phyloP scores from a whole-genome alignment of 1,140 invertebrate genomes.

The Lepidurus apus region DNA sequence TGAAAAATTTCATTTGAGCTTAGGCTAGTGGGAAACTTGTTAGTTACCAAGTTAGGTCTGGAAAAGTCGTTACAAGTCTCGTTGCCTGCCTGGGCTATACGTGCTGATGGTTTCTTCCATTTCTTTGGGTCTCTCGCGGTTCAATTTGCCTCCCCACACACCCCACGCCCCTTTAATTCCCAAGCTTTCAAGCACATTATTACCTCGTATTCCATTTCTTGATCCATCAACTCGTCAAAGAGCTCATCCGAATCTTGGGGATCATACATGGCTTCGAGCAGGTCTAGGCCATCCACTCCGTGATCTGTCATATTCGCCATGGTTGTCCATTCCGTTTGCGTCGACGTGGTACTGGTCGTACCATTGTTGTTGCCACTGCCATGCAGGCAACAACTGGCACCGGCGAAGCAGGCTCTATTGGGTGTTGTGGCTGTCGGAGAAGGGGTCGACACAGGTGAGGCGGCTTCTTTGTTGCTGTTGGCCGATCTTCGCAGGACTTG shows the following conservation, averaged over 20 bases:
- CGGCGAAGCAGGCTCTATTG: constrained; percentile 21
- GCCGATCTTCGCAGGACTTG: constrained; percentile 46
- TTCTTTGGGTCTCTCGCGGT: no score
- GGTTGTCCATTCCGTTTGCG: constrained; percentile 32
- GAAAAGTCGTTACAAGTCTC: neutral
- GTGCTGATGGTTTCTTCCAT: neutral
- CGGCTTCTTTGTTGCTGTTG: neutral
- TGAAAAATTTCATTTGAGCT: no score
- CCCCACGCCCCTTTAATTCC: no score
- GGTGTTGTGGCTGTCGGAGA: constrained; percentile 8
- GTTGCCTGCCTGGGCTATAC: neutral
- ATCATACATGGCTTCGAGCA: constrained; percentile 29
- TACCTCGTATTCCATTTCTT: constrained; percentile 35
- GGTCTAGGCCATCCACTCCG: neutral
- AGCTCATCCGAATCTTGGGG: constrained; percentile 26
- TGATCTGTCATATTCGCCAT: constrained; percentile 16
- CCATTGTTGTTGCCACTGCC: neutral
- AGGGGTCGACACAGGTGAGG: constrained; percentile 2
- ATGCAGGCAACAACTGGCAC: constrained; percentile 32
- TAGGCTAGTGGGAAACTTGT: neutral
- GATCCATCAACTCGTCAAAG: constrained; percentile 26
- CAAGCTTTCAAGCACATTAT: neutral
- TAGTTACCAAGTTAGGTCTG: neutral
- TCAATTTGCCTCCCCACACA: no score
- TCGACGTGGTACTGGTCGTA: constrained; percentile 8